These are phyloP conservation scores for Corythornis leucogaster DNA, from an alignment of 2,797 vertebrate species.

Conservation along the genomic window DNA sequence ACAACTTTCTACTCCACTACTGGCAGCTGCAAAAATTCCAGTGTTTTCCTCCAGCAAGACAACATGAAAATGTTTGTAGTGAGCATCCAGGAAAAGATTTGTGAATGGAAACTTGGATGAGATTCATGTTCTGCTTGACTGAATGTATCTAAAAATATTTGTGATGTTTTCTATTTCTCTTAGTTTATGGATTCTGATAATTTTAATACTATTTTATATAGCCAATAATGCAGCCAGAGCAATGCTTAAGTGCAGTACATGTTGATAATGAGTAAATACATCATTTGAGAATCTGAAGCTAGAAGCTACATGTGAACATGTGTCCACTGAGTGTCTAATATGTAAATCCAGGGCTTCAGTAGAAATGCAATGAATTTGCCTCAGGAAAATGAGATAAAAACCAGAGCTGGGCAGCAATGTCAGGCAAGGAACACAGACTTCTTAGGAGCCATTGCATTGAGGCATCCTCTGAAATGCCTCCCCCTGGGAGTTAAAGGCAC, in stretches of 20 bases:
- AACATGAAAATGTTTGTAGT: not conserved
- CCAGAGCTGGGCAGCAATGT: not conserved
- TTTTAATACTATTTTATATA: not conserved
- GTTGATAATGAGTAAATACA: not conserved
- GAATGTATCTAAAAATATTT: not conserved
- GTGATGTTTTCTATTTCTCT: not conserved
- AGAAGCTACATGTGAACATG: not conserved
- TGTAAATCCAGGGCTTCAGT: not conserved
- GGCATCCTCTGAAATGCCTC: not conserved
- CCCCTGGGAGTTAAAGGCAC: not conserved
- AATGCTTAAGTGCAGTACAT: not conserved
- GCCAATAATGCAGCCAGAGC: not conserved
- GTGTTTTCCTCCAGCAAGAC: not conserved
- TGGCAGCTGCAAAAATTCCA: not conserved
- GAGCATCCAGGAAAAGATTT: not conserved
- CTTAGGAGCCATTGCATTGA: not conserved
- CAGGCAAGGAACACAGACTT: not conserved
- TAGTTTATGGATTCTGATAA: not conserved
- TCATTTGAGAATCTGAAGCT: not conserved
- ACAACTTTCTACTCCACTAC: not conserved
- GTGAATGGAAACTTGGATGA: not conserved
- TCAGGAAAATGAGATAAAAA: not conserved
- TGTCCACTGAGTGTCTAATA: not conserved
- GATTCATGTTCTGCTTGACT: not conserved
- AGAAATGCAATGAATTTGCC: not conserved